Base-by-base conservation (phyloP, 2,797 vertebrate species). In the Borostomias antarcticus region DNA sequence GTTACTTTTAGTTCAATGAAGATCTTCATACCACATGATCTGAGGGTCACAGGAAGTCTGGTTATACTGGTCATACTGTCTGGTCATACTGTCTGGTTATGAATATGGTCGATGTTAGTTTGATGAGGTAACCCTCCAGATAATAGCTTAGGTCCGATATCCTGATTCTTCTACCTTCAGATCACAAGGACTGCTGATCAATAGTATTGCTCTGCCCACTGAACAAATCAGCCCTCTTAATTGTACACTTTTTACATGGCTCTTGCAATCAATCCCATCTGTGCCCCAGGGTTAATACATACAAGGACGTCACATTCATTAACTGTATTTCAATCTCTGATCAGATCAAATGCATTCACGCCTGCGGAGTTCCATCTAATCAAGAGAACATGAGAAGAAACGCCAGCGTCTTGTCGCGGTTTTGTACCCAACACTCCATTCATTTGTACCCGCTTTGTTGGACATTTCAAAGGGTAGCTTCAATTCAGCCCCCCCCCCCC, bases 251-350 rank as follows among this genome's bases (percentile, higher is more conserved):
- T n/a, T 56, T 2, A 26, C 32, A 37, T 51, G 21, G 23, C 52
- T 64, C 62, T 53, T 9, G 26, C 30, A 54, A 54, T 64, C 53
- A 58, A 13, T 47, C 26, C 11, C 4, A 15, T 58, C 29, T 8
- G 9, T 32, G 29, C 57, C 43, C 64, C 11, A 8, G 28, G 29
- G 64, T 57, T 66, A 66, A 66, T 26, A 57, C 43, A 66, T 28
- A 28, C 25, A 48, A 33, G 8, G 11, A 25, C n/a, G 19, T 17
- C 19, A 28, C 40, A 58, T 48, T 57, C 19, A 57, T 58, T 43
- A 33, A 48, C 10, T 28, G 23, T 48, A 47, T 40, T 64, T 58
- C 40, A 9, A 47, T 48, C 11, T 33, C 25, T 64, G 23, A 62
- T 62, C 50, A 51, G 47, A n/a, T 32, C 28, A 32, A 33, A 40